A percentile compares a stretch with the other conserved stretches of the same genome.
Conservation (phyloP, 2,113 vertebrate species). For the Xenopus borealis region DNA sequence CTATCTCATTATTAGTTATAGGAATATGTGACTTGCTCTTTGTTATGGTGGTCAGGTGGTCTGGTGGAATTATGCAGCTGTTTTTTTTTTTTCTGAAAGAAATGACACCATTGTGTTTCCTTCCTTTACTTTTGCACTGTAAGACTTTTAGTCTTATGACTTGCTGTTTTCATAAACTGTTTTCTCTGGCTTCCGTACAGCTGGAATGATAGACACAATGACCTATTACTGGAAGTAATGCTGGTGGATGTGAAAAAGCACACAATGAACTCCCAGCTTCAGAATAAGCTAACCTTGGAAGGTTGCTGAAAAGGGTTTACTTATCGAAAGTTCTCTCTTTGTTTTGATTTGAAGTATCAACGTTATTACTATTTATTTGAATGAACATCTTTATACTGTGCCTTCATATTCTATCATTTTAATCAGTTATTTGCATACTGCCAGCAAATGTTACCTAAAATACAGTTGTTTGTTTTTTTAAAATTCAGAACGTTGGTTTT, state of each 20-base stretch:
- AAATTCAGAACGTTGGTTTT: too few species aligned
- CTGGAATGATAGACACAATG: conserved; percentile 39
- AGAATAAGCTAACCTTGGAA: background rate
- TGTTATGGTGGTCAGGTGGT: too few species aligned
- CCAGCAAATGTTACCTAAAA: too few species aligned
- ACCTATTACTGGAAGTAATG: conserved; percentile 39
- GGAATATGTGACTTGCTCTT: background rate
- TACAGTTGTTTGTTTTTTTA: too few species aligned
- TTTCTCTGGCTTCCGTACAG: conserved; percentile 36
- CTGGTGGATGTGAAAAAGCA: conserved; percentile 18
- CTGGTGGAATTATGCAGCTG: conserved; percentile 45
- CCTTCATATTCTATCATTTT: too few species aligned
- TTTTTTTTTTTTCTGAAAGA: conserved; percentile 43
- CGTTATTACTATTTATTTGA: too few species aligned
- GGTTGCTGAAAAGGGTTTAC: background rate
- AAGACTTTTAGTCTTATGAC: conserved; percentile 40
- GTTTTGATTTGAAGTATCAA: too few species aligned
- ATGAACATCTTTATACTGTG: too few species aligned
- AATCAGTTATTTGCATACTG: too few species aligned
- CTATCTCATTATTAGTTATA: conserved; percentile 52
- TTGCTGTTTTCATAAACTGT: conserved; percentile 34
- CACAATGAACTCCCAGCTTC: conserved; percentile 8
- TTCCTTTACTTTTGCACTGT: conserved; percentile 27
- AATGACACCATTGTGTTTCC: conserved; percentile 18
- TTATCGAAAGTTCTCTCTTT: background rate